Conservation (phyloP, 2,797 vertebrate species). For the Synanceia verrucosa region DNA sequence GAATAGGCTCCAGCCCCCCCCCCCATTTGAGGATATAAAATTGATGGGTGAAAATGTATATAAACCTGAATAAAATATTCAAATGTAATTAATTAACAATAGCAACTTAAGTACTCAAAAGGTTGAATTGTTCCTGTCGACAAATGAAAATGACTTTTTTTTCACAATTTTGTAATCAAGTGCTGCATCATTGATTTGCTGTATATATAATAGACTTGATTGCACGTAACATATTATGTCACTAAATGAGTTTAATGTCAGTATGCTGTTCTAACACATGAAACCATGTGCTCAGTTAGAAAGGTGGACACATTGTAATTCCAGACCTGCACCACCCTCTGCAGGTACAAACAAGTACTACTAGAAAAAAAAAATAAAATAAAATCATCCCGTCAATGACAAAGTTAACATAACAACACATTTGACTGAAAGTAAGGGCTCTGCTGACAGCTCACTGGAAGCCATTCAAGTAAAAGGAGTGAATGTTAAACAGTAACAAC, state of each 20-base stretch:
- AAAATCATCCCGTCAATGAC: not conserved
- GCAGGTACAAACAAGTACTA: conserved; percentile 8
- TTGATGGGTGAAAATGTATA: no score
- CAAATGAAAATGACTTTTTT: no score
- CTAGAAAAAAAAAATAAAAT: not conserved
- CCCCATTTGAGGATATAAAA: no score
- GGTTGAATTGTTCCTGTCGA: no score
- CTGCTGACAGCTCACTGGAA: not conserved
- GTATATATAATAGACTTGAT: accelerated
- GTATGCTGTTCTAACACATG: not conserved
- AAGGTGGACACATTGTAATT: not conserved
- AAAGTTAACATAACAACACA: not conserved
- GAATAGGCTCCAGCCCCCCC: no score
- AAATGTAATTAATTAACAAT: no score
- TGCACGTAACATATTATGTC: no score
- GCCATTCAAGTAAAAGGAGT: not conserved
- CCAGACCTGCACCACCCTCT: conserved; percentile 34
- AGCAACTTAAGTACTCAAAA: no score
- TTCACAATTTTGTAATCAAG: no score
- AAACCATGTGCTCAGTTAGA: not conserved
- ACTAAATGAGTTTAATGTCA: not conserved
- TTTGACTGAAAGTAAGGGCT: not conserved
- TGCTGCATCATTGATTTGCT: not conserved
- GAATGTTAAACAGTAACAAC: not conserved
- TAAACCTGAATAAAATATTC: no score